Percentiles rank a stretch among this genome's conserved stretches.
Evolutionary conservation across 2,113 vertebrate species (phyloP).

Genomic region (Apodemus speciosus): DNA sequence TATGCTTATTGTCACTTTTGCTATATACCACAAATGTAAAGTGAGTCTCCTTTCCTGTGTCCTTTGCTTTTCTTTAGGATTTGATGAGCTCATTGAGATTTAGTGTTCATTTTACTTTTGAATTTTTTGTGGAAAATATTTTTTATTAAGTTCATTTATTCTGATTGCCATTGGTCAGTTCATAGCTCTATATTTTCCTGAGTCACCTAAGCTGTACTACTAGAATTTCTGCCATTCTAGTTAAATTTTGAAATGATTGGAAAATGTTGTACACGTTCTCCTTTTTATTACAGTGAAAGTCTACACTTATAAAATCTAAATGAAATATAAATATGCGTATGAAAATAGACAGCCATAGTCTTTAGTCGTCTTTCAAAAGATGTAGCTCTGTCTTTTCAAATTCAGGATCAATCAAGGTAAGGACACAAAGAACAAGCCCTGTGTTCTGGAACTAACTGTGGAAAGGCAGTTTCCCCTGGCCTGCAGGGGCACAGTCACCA

Average conservation of each 20-base stretch:
- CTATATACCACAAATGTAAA: neutral
- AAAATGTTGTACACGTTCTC: too few relatives aligned
- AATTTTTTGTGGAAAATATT: neutral
- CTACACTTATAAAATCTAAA: too few relatives aligned
- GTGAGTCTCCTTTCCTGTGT: neutral
- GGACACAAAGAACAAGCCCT: neutral
- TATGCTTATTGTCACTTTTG: neutral
- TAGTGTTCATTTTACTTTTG: slow-evolving; percentile 7
- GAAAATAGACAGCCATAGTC: too few relatives aligned
- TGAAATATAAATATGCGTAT: too few relatives aligned
- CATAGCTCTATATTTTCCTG: neutral
- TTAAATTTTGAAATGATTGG: too few relatives aligned
- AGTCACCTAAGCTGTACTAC: neutral
- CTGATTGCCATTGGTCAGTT: neutral
- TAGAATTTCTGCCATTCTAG: too few relatives aligned
- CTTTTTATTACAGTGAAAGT: neutral
- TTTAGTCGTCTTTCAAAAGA: too few relatives aligned
- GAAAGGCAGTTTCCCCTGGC: neutral
- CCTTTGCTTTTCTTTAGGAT: neutral
- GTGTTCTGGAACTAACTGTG: neutral
- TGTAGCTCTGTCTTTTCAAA: slow-evolving; percentile 15
- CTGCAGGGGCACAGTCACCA: neutral
- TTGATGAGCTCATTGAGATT: neutral
- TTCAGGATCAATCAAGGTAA: neutral
- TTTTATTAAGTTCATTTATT: slow-evolving; percentile 2